Percentiles rank a stretch among this genome's conserved stretches.
phyloP scores from a whole-genome alignment of 2,797 vertebrate species.

The Peromyscus eremicus region DNA sequence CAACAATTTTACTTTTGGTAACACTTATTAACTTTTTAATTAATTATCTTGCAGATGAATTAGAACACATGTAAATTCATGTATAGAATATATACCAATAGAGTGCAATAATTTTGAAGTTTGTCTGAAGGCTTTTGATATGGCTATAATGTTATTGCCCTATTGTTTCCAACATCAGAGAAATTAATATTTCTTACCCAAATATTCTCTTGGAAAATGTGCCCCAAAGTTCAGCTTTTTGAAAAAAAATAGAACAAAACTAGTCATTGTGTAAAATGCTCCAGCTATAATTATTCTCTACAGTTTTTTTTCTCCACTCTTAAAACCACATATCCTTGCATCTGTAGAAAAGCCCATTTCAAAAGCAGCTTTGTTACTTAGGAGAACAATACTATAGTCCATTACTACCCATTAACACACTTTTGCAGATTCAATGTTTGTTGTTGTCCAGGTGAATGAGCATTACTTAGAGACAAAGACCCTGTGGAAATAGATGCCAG shows the following conservation, averaged over 20 bases:
- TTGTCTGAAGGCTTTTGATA: background rate
- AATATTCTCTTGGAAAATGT: background rate
- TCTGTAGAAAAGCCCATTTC: conserved; percentile 14
- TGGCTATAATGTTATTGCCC: background rate
- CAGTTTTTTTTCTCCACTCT: background rate
- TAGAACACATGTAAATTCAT: background rate
- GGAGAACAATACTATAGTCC: background rate
- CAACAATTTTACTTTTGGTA: background rate
- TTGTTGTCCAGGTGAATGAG: background rate
- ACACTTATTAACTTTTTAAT: background rate
- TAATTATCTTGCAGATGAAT: background rate
- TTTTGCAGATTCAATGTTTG: conserved; percentile 21
- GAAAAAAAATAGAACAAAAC: background rate
- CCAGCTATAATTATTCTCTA: background rate
- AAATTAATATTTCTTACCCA: background rate
- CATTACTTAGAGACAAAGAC: background rate
- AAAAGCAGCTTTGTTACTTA: conserved; percentile 26
- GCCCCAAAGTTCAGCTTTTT: background rate
- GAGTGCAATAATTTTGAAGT: background rate
- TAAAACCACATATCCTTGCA: background rate
- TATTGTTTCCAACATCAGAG: background rate
- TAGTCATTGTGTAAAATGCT: background rate
- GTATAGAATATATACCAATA: background rate
- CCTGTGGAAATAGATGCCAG: background rate
- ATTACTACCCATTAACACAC: conserved; percentile 28